Conservation (phyloP, 2,113 vertebrate genomes). For the Camelus bactrianus region DNA sequence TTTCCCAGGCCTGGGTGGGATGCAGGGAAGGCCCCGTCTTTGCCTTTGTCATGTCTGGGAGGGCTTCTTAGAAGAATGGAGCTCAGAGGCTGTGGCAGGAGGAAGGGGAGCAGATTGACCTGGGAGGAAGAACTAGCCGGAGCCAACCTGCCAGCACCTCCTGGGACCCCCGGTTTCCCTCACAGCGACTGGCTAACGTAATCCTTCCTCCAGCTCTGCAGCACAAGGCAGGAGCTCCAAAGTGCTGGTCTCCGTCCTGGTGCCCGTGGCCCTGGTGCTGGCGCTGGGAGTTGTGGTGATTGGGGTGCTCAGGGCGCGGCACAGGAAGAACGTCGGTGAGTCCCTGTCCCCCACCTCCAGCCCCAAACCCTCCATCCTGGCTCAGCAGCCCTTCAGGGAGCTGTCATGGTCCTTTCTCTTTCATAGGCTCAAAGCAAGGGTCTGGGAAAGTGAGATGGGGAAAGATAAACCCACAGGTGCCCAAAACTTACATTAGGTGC, state of each 20-base stretch:
- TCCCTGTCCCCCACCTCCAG: neutral
- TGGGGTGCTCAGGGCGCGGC: slow-evolving; percentile 76
- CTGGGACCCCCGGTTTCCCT: neutral
- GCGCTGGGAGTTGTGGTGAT: slow-evolving; percentile 63
- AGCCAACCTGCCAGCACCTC: neutral
- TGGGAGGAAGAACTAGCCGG: neutral
- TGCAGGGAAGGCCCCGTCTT: neutral
- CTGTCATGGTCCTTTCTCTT: neutral
- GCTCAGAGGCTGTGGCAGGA: neutral
- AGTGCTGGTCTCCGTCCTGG: slow-evolving; percentile 37
- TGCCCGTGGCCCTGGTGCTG: slow-evolving; percentile 75
- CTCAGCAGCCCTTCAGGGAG: neutral
- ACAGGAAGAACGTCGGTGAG: slow-evolving; percentile 86
- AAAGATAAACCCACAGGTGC: neutral
- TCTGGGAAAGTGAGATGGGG: neutral
- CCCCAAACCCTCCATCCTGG: neutral
- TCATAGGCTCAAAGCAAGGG: neutral
- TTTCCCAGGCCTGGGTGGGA: neutral
- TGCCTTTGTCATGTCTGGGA: neutral
- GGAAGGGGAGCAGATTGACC: neutral
- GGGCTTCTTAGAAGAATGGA: neutral
- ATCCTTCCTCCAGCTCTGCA: slow-evolving; percentile 73
- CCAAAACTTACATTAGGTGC: neutral
- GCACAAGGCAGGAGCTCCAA: neutral
- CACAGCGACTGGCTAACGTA: neutral